Conservation (phyloP, 1,140 invertebrate species). For the Cheumatopsyche charites region DNA sequence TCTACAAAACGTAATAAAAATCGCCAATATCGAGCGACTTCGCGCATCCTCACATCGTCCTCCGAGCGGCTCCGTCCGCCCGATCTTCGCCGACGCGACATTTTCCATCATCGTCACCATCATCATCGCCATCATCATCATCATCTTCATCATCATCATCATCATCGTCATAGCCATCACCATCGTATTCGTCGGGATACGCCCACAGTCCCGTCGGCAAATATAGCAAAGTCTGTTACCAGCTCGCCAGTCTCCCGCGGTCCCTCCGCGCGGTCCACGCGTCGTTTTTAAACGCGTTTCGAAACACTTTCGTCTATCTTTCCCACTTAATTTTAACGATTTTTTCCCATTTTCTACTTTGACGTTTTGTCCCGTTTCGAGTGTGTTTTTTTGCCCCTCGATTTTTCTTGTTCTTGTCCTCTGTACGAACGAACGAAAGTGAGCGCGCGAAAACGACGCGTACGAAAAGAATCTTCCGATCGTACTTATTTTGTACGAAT, state of each 20-base stretch:
- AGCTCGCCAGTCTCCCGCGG: constrained; percentile 59
- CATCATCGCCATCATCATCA: background rate
- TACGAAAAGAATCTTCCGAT: constrained; percentile 7
- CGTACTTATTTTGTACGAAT: background rate
- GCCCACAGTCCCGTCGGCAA: constrained; percentile 48
- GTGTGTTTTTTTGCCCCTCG: background rate
- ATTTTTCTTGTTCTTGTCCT: background rate
- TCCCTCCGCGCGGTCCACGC: constrained; percentile 63
- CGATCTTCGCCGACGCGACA: no score
- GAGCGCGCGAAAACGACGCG: constrained; percentile 43
- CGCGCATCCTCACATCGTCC: no score
- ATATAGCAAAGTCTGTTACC: constrained; percentile 35
- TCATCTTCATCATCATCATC: background rate
- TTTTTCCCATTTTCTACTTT: background rate
- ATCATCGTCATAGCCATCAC: constrained; percentile 11
- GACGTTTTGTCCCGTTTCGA: background rate
- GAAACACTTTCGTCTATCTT: constrained; percentile 35
- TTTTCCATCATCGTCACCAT: no score
- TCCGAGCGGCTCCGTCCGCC: no score
- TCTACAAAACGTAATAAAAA: no score
- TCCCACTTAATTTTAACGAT: background rate
- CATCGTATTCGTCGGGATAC: background rate
- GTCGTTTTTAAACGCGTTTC: constrained; percentile 51
- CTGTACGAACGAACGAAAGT: constrained; percentile 12
- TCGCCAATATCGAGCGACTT: no score